Evolutionary conservation across 1,140 invertebrate species (phyloP).

Genomic region (Drosophila repleta): DNA sequence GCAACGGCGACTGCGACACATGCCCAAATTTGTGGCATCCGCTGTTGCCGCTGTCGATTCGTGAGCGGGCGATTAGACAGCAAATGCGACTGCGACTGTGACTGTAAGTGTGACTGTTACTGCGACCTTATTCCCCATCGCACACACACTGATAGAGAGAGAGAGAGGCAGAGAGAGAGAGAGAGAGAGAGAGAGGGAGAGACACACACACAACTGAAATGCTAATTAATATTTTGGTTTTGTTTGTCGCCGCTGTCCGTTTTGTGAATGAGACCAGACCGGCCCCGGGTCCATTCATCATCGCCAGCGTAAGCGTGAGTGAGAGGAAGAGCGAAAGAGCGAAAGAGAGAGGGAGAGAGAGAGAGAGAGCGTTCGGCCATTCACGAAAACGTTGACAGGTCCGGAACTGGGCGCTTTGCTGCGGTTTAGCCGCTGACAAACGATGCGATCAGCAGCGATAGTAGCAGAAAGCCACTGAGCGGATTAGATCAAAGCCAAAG

Average conservation of each 20-base stretch:
- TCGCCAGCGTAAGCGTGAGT: constrained; percentile 40
- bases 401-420: constrained; percentile 74
- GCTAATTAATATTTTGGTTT: constrained; percentile 79
- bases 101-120: constrained; percentile 1
- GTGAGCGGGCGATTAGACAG: constrained; percentile 68
- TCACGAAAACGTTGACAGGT: constrained; percentile 45
- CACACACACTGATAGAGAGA: background rate
- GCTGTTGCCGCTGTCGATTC: constrained; percentile 57
- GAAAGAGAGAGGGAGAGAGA: background rate
- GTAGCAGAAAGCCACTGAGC: background rate
- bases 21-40: constrained; percentile 79
- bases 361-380: constrained; percentile 2
- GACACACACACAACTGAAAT: constrained; percentile 42
- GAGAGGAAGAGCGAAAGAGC: background rate
- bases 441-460: constrained; percentile 35
- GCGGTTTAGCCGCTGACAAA: constrained; percentile 53
- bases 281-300: constrained; percentile 58
- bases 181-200: constrained; percentile 1
- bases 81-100: constrained; percentile 14
- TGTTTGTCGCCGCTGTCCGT: constrained; percentile 52
- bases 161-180: too few relatives aligned
- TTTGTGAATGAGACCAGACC: constrained; percentile 69
- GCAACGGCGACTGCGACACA: constrained; percentile 52
- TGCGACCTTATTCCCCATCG: constrained; percentile 33
- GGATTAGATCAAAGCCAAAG: constrained; percentile 43